Evolutionary conservation across 2,113 vertebrate genomes (phyloP), one percentile per base, ranked within the genome.

Genomic region (Lampris megalopsis): DNA sequence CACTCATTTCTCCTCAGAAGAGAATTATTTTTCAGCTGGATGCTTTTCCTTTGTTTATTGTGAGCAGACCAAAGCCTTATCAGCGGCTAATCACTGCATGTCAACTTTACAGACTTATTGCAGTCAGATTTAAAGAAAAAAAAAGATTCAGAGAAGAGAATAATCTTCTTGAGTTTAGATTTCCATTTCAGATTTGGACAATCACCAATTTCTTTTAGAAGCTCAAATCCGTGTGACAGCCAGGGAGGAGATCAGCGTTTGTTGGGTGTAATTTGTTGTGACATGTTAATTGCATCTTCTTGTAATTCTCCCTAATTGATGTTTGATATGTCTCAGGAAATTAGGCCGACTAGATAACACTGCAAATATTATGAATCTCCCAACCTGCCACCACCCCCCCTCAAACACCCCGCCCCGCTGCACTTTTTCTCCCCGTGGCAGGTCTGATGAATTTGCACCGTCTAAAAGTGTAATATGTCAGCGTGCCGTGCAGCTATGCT

Each of bases 241-340:
- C 69, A 83, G 71, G 5, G 81, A 82, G 84, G 62, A 73, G 69
- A 89, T 91, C 86, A 88, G 83, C 77, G 49, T 90, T 91, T 87
- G 88, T 92, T 88, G 80, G 76, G 86, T 82, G 70, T 88, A 86
- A 92, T 91, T 84, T 85, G 86, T 91, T 86, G 79, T 91, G 93
- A 91, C 90, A 90, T 73, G 82, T 88, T 92, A 91, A 93, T 91
- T 92, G 84, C 84, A 73, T 91, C 90, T 82, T 83, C 87, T 89
- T 87, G 89, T 91, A 92, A 90, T 92, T 91, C 89, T 79, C 79
- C 83, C 86, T 91, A 93, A 93, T 92, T 92, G 84, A 91, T 87
- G 90, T 90, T 91, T 92, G 90, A 87, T 89, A 86, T 76, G 88
- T 92, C 86, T 87, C 72, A 79, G 88, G 87, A 91, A 94, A 93